phyloP scores from a whole-genome alignment of 2,888 invertebrate genomes.

The Rhagium mordax region DNA sequence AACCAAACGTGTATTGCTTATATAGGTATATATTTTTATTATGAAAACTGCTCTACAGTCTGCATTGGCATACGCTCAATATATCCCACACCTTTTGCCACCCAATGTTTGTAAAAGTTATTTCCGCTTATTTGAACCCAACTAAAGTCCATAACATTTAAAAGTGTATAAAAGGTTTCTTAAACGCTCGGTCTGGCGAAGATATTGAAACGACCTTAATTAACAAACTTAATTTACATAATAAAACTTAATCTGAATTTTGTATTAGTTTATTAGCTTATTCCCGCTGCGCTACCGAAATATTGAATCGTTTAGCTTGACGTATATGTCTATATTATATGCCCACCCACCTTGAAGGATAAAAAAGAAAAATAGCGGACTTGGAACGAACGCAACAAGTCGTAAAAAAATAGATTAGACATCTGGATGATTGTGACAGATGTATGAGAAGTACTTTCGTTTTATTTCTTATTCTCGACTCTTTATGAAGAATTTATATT shows the following conservation, averaged over 20 bases:
- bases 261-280: neutral
- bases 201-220: neutral
- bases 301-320: slow-evolving; percentile 48
- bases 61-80: neutral
- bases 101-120: neutral
- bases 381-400: slow-evolving; percentile 22
- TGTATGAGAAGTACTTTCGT: slow-evolving; percentile 11
- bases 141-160: neutral
- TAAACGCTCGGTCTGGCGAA: neutral
- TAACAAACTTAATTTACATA: slow-evolving; percentile 4
- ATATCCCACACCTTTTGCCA: neutral
- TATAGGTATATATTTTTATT: neutral
- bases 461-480: slow-evolving; percentile 4
- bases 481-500: slow-evolving; percentile 17
- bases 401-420: slow-evolving; percentile 39
- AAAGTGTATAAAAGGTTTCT: slow-evolving; percentile 1
- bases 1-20: neutral
- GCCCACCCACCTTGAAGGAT: slow-evolving; percentile 56
- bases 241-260: slow-evolving; percentile 4
- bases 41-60: neutral
- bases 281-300: slow-evolving; percentile 55
- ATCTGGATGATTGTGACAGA: slow-evolving; percentile 32
- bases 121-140: neutral
- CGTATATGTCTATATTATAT: slow-evolving; percentile 56
- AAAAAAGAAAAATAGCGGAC: slow-evolving; percentile 39